Evolutionary conservation across 30 jellyfish, hydroid and myxozoan genomes (phyloP).

Genomic region (Rhopilema esculentum): DNA sequence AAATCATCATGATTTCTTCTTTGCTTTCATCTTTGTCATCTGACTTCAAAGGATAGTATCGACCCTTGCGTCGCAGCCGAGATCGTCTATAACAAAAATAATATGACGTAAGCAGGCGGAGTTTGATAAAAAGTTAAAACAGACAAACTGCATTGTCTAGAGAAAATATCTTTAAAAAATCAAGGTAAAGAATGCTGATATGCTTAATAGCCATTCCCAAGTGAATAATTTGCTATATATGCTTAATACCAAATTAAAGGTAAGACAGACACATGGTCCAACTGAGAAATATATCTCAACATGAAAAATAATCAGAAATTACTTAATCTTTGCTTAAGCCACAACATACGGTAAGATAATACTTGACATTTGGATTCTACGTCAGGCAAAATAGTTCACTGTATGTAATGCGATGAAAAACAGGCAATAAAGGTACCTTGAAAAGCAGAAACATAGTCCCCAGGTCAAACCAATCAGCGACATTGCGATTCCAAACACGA

Average conservation of each 20-base stretch:
- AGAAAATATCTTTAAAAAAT: no score
- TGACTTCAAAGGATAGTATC: slow-evolving; percentile 80
- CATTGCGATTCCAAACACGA: slow-evolving; percentile 79
- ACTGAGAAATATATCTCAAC: no score
- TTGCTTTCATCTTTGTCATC: slow-evolving; percentile 86
- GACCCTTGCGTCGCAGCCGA: slow-evolving; percentile 77
- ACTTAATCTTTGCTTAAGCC: no score
- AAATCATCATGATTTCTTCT: slow-evolving; percentile 85
- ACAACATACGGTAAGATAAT: no score
- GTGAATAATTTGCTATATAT: no score
- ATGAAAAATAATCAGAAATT: no score
- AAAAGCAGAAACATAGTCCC: slow-evolving; percentile 87
- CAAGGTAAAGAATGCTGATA: no score
- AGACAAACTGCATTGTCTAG: neutral
- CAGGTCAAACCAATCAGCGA: slow-evolving; percentile 86
- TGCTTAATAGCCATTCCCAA: no score
- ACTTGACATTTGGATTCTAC: no score
- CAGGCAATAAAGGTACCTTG: slow-evolving; percentile 70
- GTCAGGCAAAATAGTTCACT: no score
- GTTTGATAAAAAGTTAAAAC: neutral
- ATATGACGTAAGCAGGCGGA: neutral
- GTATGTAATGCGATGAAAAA: neutral
- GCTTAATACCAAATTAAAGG: no score
- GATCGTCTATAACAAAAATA: slow-evolving; percentile 61
- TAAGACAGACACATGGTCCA: no score